Evolutionary conservation across 2,888 invertebrate species (phyloP).

Genomic region (Andrena haemorrhoa): DNA sequence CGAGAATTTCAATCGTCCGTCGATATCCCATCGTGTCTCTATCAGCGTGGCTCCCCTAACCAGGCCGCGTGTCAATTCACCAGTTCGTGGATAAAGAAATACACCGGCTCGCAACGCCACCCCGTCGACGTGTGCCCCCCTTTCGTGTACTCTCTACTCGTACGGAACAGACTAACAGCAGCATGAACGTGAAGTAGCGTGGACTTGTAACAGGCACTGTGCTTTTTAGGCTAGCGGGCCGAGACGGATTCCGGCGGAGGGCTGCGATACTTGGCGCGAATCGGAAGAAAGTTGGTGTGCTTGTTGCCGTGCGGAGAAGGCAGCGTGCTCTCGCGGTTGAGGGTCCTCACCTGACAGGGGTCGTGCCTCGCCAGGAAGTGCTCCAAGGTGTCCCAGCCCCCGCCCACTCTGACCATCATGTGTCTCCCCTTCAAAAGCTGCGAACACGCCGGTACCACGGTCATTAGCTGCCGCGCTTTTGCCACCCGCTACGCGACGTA

Average conservation of each 20-base stretch:
- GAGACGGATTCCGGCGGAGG: conserved; percentile 88
- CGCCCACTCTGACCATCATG: conserved; percentile 98
- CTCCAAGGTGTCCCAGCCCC: conserved; percentile 97
- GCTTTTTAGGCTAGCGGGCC: conserved; percentile 78
- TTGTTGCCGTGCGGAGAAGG: conserved; percentile 84
- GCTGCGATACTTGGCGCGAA: conserved; percentile 91
- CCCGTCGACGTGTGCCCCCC: conserved; percentile 2
- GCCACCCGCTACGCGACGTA: not conserved
- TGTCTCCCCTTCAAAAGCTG: conserved; percentile 96
- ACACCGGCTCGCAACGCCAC: not conserved
- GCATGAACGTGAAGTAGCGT: conserved; percentile 61
- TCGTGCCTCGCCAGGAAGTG: conserved; percentile 96
- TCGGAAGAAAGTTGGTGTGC: conserved; percentile 88
- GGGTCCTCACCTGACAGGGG: conserved; percentile 90
- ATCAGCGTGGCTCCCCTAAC: conserved; percentile 27
- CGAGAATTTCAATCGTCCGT: not conserved
- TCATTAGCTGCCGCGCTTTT: conserved; percentile 52
- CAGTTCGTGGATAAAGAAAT: conserved; percentile 1
- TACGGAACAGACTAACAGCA: conserved; percentile 49
- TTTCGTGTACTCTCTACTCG: conserved; percentile 30
- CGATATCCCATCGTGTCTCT: not conserved
- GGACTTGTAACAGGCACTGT: conserved; percentile 74
- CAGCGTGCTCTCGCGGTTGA: conserved; percentile 84
- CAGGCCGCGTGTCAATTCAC: not conserved
- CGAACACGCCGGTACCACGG: conserved; percentile 73